Evolutionary conservation across 2,888 invertebrate species (phyloP), one percentile per base, ranked within the genome.

Genomic region (Megastigmus dorsalis): DNA sequence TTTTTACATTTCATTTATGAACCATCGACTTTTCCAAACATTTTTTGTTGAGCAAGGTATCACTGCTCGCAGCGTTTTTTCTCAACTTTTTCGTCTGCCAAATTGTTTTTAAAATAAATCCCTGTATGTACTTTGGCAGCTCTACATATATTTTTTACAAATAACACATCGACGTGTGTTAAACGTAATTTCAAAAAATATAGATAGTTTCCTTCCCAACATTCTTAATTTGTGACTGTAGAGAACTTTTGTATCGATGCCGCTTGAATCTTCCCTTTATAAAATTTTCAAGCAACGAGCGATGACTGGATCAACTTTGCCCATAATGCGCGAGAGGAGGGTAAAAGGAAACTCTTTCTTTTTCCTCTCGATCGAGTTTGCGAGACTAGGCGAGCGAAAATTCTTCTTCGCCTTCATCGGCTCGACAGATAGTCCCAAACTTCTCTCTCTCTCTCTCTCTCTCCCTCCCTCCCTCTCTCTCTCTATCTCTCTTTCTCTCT

Each of bases 161-260:
- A n/a, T n/a, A n/a, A n/a, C n/a, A n/a, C n/a, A n/a, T n/a, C n/a
- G n/a, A n/a, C 13, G 41, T 13, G 13, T n/a, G n/a, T 41, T 41
- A 41, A 4, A 41, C n/a, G n/a, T n/a, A 41, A 41, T 3, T 13
- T 13, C 9, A 41, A 41, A 41, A 41, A 10, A 41, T 7, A 10
- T 41, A 41, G 41, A 10, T 41, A 4, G 6, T 45, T 45, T 45
- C 18, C 20, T 20, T 45, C 7, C 18, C n/a, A n/a, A n/a, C n/a
- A n/a, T 45, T 20, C 20, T 36, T 43, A 59, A 59, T 43, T n/a
- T n/a, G n/a, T n/a, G n/a, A n/a, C n/a, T n/a, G n/a, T 3, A 59
- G 43, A n/a, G 10, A 59, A 59, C 59, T 59, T 59, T n/a, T 59
- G n/a, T 59, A 59, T 43, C 15, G 7, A n/a, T 13, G 23, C 10